Base-by-base conservation (phyloP, 2,888 invertebrate genomes). In the Geotrupes spiniger region DNA sequence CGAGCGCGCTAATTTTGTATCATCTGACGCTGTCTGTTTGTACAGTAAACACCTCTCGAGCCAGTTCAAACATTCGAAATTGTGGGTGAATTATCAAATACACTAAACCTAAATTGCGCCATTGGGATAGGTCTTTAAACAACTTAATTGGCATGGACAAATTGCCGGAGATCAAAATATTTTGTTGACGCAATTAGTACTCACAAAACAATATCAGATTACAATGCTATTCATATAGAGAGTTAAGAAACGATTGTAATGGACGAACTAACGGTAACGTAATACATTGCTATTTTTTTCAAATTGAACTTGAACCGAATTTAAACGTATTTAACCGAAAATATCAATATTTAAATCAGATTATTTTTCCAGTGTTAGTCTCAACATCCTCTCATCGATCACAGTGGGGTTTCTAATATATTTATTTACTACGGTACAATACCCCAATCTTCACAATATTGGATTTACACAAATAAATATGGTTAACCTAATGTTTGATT, bases 61-160 rank as follows among this genome's bases (percentile, higher is more conserved):
- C 69, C 70, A 69, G 68, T 66, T 70, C 65, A 69, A 70, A 70
- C 69, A 70, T 56, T 57, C 60, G 56, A 58, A 62, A 61, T 61
- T 54, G 60, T 59, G 60, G 59, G 58, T 62, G 59, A 64, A 64
- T 50, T 50, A 50, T 50, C 49, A 45, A 46, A 50, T 50, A 46
- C 49, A 37, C 46, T 38, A 37, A 40, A 38, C 38, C 31, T 39
- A 39, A 41, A 41, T 16, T 17, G 33, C 12, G 39, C 37, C 27
- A 36, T 50, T 50, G 49, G 45, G 49, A 45, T 41, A 46, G 49
- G 46, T 50, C 49, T 45, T 50, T 27, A 44, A 42, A 45, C 45
- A 42, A 38, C 45, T 46, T 50, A 50, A 50, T 50, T 45, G 49
- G 41, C 49, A 50, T 39, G 45, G 49, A 50, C 45, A 50, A 41